A percentile compares a stretch with the other conserved stretches of the same genome.
phyloP scores from a whole-genome alignment of 2,113 vertebrate species.

The Catagonus wagneri region DNA sequence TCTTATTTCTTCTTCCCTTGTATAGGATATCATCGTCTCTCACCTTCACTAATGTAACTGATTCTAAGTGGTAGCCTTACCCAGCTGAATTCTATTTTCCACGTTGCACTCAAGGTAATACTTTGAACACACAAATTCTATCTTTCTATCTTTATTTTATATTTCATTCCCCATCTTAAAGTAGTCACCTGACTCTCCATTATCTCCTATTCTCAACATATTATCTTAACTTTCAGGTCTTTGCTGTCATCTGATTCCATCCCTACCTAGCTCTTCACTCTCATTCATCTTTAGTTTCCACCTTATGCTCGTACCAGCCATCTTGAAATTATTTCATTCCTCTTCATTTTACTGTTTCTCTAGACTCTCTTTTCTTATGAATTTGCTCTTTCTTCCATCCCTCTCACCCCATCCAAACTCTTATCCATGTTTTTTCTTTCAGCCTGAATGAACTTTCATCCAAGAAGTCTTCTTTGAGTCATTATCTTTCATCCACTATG shows the following conservation, averaged over 20 bases:
- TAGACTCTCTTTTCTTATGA: not conserved
- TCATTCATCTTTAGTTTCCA: not conserved
- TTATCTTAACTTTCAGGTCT: not conserved
- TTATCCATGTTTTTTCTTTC: not conserved
- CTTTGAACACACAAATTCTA: not conserved
- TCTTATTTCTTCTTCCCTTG: not conserved
- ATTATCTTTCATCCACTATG: not conserved
- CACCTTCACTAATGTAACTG: not conserved
- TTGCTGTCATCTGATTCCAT: not conserved
- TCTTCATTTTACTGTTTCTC: conserved; percentile 19
- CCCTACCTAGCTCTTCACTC: not conserved
- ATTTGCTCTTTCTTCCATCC: not conserved
- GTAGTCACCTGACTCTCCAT: not conserved
- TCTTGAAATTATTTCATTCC: not conserved
- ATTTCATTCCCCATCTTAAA: not conserved
- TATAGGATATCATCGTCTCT: not conserved
- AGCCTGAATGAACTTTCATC: not conserved
- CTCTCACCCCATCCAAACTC: not conserved
- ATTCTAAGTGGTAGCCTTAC: not conserved
- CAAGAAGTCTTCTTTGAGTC: not conserved
- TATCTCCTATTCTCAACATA: not conserved
- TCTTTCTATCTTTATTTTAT: not conserved
- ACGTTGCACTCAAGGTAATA: not conserved
- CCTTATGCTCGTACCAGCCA: not conserved
- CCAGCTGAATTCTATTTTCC: not conserved